These are phyloP conservation scores for Nematostella vectensis DNA, from an alignment of 92 coral and sea anemone genomes.

Conservation along the genomic window DNA sequence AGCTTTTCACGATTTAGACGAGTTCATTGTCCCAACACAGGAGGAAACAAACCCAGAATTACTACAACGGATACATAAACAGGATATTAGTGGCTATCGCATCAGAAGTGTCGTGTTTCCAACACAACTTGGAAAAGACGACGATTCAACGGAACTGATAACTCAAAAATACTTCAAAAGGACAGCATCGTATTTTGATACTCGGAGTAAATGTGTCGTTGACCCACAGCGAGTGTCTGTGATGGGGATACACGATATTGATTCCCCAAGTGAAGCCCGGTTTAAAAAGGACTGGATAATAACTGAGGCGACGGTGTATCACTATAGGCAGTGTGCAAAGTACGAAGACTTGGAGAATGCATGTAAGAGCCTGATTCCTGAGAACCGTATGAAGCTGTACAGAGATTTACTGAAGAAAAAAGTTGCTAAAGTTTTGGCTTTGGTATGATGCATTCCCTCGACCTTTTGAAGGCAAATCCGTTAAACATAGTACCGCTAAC, in stretches of 20 bases:
- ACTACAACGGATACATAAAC: conserved; percentile 6
- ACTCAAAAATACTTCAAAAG: conserved; percentile 12
- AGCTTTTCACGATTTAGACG: conserved; percentile 52
- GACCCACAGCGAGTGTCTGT: conserved; percentile 38
- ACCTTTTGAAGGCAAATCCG: too few relatives aligned
- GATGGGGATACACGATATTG: conserved; percentile 38
- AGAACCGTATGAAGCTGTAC: conserved; percentile 13
- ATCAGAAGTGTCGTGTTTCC: conserved; percentile 29
- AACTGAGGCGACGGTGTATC: conserved; percentile 34
- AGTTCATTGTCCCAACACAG: conserved; percentile 39
- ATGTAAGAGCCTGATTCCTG: conserved; percentile 5
- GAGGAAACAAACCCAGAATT: conserved; percentile 19
- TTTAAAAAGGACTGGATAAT: conserved; percentile 9
- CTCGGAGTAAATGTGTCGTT: conserved; percentile 33
- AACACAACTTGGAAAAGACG: not conserved
- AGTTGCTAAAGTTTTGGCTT: conserved; percentile 12
- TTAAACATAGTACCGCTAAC: too few relatives aligned
- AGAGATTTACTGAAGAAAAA: conserved; percentile 1
- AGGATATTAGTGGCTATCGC: conserved; percentile 24
- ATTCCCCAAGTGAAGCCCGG: conserved; percentile 12
- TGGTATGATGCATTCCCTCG: too few relatives aligned
- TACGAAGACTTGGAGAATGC: conserved; percentile 19
- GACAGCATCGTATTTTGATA: conserved; percentile 6
- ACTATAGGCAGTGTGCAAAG: conserved; percentile 35
- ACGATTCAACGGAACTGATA: not conserved